Percentiles rank a stretch among this genome's conserved stretches.
Evolutionary conservation across 2,797 vertebrate species (phyloP).

Genomic region (Sebastes dallii): DNA sequence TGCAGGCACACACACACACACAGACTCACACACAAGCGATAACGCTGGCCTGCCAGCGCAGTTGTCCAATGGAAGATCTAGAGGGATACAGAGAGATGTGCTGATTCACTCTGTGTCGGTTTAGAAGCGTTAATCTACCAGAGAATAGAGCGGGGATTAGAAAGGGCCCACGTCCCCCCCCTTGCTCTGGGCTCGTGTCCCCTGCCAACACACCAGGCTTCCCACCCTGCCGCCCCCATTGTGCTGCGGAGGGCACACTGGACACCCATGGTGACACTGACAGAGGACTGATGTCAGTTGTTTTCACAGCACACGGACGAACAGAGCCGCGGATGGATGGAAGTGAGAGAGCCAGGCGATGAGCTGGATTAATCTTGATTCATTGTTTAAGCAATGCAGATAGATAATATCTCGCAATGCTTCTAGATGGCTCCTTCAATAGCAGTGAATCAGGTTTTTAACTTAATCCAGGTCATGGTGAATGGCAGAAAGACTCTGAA

Average conservation of each 20-base stretch:
- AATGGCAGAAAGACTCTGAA: not conserved
- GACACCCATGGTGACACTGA: slow-evolving; percentile 53
- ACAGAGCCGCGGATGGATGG: slow-evolving; percentile 23
- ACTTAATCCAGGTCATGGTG: not conserved
- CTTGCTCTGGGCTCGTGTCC: slow-evolving; percentile 28
- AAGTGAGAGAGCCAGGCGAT: slow-evolving; percentile 22
- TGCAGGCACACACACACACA: slow-evolving; percentile 24
- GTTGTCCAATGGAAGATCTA: slow-evolving; percentile 59
- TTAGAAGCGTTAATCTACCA: slow-evolving; percentile 82
- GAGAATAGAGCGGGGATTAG: slow-evolving; percentile 82
- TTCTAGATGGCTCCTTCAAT: not conserved
- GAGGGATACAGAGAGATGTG: slow-evolving; percentile 76
- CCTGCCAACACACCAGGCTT: slow-evolving; percentile 47
- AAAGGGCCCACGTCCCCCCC: slow-evolving; percentile 50
- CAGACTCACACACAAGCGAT: slow-evolving; percentile 32
- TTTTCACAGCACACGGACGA: slow-evolving; percentile 63
- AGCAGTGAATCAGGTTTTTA: slow-evolving; percentile 5
- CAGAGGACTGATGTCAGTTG: slow-evolving; percentile 76
- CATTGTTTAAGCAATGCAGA: slow-evolving; percentile 17
- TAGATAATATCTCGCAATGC: slow-evolving; percentile 6
- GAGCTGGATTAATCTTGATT: slow-evolving; percentile 26
- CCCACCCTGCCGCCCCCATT: slow-evolving; percentile 54
- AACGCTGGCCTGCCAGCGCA: slow-evolving; percentile 31
- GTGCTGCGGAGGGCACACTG: slow-evolving; percentile 55
- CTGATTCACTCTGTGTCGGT: slow-evolving; percentile 82